Evolutionary conservation across 2,888 invertebrate species (phyloP).

Genomic region (Gastracanthus pulcherrimus): DNA sequence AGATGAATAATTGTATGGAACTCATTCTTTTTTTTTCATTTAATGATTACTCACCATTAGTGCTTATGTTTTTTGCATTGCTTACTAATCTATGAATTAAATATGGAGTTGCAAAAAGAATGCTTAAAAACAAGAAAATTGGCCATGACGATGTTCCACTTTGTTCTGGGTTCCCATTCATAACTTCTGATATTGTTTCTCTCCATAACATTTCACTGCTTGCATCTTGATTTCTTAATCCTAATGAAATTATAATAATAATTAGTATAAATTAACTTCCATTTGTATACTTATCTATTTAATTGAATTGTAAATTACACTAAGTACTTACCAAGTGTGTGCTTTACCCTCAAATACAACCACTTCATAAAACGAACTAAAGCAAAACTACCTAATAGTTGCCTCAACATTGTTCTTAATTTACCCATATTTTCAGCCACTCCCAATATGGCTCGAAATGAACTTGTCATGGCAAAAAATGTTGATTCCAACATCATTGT

Average conservation of each 20-base stretch:
- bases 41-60: conserved; percentile 64
- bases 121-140: conserved; percentile 91
- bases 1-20: too few species aligned
- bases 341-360: conserved; percentile 87
- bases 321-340: conserved; percentile 80
- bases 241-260: conserved; percentile 62
- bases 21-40: too few species aligned
- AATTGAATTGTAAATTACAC: background rate
- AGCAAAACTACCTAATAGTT: conserved; percentile 92
- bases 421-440: conserved; percentile 97
- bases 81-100: conserved; percentile 78
- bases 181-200: conserved; percentile 74
- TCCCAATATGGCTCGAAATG: conserved; percentile 95
- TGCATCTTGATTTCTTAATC: conserved; percentile 70
- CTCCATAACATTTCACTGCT: conserved; percentile 73
- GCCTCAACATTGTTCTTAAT: conserved; percentile 89
- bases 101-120: conserved; percentile 95
- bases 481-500: conserved; percentile 98
- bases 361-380: conserved; percentile 89
- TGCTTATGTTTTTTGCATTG: conserved; percentile 62
- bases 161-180: conserved; percentile 66
- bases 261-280: background rate
- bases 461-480: conserved; percentile 96
- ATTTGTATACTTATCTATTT: background rate
- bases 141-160: conserved; percentile 88